phyloP scores from a whole-genome alignment of 2,888 invertebrate species.

The Drosophila suboccidentalis region DNA sequence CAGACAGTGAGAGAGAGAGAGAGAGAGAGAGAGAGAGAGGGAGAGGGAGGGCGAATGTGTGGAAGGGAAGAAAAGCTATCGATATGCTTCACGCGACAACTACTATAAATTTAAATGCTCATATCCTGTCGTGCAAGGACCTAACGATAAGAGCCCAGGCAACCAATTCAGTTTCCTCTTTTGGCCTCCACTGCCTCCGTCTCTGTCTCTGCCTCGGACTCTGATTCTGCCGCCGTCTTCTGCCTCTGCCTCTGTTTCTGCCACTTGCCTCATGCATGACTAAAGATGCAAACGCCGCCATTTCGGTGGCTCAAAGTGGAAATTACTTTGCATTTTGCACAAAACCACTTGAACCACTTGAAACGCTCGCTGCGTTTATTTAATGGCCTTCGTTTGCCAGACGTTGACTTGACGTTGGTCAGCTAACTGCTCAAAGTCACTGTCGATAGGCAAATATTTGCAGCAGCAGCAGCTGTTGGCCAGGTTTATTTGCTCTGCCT shows the following conservation, averaged over 20 bases:
- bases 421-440: constrained; percentile 60
- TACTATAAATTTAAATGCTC: constrained; percentile 76
- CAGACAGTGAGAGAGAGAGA: constrained; percentile 32
- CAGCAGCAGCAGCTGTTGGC: constrained; percentile 27
- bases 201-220: neutral
- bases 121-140: constrained; percentile 63
- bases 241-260: neutral
- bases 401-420: constrained; percentile 41
- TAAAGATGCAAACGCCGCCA: constrained; percentile 64
- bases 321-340: constrained; percentile 66
- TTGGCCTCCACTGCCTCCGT: neutral
- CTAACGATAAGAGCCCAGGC: constrained; percentile 48
- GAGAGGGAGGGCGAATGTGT: neutral
- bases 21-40: too few species aligned
- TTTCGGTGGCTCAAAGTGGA: constrained; percentile 69
- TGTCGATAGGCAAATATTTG: constrained; percentile 70
- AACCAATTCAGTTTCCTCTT: constrained; percentile 21
- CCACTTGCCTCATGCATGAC: constrained; percentile 41
- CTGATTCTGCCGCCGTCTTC: neutral
- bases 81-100: constrained; percentile 48
- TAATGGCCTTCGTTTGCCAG: constrained; percentile 61
- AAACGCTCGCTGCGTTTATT: constrained; percentile 65
- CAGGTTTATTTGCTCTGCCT: constrained; percentile 58
- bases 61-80: constrained; percentile 24
- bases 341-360: constrained; percentile 61